Percentiles rank a stretch among this genome's conserved stretches.
These are phyloP conservation scores for Gobius niger DNA, from an alignment of 2,113 vertebrate species.

Conservation along the genomic window DNA sequence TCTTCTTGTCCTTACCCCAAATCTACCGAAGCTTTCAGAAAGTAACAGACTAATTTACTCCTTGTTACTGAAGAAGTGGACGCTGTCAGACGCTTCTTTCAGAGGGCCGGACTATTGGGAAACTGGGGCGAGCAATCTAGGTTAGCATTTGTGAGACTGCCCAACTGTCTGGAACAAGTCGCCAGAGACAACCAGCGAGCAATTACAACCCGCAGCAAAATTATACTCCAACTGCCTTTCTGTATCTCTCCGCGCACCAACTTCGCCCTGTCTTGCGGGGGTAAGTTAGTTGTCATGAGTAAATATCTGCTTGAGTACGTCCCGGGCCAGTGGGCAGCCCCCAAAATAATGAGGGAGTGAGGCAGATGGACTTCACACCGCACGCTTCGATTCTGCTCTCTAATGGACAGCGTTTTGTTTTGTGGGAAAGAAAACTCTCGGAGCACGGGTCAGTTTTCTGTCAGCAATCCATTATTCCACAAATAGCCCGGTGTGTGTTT, in stretches of 20 bases:
- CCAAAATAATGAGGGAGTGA: constrained; percentile 60
- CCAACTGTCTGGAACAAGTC: constrained; percentile 45
- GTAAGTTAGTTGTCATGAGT: constrained; percentile 56
- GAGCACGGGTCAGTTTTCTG: constrained; percentile 40
- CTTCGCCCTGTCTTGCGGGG: constrained; percentile 26
- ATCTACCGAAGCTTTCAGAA: not conserved
- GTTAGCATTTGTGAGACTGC: constrained; percentile 47
- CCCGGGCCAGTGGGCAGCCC: constrained; percentile 50
- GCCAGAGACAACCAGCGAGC: constrained; percentile 30
- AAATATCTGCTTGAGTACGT: constrained; percentile 54
- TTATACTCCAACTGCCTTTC: constrained; percentile 12
- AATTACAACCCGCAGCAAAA: constrained; percentile 26
- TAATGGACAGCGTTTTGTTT: constrained; percentile 50
- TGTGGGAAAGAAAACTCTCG: constrained; percentile 26
- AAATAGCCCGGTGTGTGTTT: constrained; percentile 30
- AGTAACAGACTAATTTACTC: not conserved
- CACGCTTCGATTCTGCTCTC: constrained; percentile 42
- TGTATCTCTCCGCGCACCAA: constrained; percentile 19
- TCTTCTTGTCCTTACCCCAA: not conserved
- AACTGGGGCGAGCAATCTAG: constrained; percentile 52
- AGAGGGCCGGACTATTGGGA: constrained; percentile 14
- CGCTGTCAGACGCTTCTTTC: not conserved
- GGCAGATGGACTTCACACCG: constrained; percentile 63
- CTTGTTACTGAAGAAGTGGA: constrained; percentile 2
- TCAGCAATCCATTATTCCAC: constrained; percentile 27